Percentiles rank a stretch among this genome's conserved stretches.
Conservation (phyloP, 2,113 vertebrate species). For the Heptranchias perlo region DNA sequence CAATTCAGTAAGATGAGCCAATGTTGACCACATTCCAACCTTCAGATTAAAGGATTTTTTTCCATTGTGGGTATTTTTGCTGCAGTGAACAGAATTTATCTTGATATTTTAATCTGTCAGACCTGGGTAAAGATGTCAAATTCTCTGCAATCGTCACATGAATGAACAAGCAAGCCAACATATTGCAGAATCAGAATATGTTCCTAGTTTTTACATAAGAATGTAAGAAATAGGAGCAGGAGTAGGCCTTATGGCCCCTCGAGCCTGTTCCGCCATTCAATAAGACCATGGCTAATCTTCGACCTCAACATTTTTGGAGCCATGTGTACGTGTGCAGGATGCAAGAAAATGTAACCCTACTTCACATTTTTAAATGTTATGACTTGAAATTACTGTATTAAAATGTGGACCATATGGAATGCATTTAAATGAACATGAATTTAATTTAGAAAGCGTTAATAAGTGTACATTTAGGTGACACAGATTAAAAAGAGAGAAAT, state of each 20-base stretch:
- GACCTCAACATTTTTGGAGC: too few species aligned
- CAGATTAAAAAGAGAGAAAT: not conserved
- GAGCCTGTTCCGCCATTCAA: too few species aligned
- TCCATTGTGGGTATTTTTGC: not conserved
- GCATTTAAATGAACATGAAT: too few species aligned
- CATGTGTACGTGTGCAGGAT: not conserved
- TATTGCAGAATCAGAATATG: not conserved
- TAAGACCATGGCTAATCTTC: too few species aligned
- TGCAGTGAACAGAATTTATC: not conserved
- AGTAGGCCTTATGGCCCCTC: too few species aligned
- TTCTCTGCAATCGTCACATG: not conserved
- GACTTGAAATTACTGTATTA: not conserved
- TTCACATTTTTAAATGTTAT: not conserved
- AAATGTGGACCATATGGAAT: not conserved
- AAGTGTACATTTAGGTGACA: not conserved
- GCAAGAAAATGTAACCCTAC: not conserved
- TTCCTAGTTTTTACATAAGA: too few species aligned
- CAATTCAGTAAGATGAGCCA: not conserved
- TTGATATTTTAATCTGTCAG: not conserved
- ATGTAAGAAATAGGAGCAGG: too few species aligned
- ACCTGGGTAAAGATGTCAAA: not conserved
- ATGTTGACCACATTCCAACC: not conserved
- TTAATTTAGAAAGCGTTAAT: not conserved
- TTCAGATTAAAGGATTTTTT: not conserved
- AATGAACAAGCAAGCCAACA: not conserved